Conservation (phyloP, 2,888 invertebrate genomes). For the Metopia argyrocephala region DNA sequence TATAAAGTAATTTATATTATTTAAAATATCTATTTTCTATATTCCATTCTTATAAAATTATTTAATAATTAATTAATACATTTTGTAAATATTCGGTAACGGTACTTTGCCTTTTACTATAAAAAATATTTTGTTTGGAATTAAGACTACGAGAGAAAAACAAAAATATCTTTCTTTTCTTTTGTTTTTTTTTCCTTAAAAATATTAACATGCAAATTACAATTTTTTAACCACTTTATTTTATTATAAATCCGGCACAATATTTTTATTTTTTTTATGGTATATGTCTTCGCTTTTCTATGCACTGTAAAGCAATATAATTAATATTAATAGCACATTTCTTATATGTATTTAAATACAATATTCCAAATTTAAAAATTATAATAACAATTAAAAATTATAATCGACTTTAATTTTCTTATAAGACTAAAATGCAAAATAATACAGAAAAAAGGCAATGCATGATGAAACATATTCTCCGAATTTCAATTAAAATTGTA, state of each 20-base stretch:
- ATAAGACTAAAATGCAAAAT: slow-evolving; percentile 31
- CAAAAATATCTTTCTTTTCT: no score
- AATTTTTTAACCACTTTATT: not conserved
- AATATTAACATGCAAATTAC: not conserved
- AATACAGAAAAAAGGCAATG: slow-evolving; percentile 19
- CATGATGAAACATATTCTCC: slow-evolving; percentile 58
- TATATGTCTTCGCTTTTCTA: slow-evolving; percentile 4
- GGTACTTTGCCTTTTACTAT: no score
- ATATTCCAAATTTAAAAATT: not conserved
- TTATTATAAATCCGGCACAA: not conserved
- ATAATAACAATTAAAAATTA: not conserved
- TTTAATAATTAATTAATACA: not conserved
- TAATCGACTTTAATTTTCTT: not conserved
- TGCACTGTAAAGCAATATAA: not conserved
- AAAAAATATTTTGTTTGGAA: no score
- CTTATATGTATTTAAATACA: not conserved
- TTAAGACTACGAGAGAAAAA: not conserved
- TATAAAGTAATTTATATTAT: no score
- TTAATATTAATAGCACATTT: not conserved
- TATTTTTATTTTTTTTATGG: not conserved
- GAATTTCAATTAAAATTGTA: slow-evolving; percentile 53
- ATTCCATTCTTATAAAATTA: no score
- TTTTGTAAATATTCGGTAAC: not conserved
- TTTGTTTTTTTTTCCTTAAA: not conserved
- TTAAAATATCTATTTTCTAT: no score